Base-by-base conservation (phyloP, 1,140 invertebrate species). In the Steinernema khuongi region DNA sequence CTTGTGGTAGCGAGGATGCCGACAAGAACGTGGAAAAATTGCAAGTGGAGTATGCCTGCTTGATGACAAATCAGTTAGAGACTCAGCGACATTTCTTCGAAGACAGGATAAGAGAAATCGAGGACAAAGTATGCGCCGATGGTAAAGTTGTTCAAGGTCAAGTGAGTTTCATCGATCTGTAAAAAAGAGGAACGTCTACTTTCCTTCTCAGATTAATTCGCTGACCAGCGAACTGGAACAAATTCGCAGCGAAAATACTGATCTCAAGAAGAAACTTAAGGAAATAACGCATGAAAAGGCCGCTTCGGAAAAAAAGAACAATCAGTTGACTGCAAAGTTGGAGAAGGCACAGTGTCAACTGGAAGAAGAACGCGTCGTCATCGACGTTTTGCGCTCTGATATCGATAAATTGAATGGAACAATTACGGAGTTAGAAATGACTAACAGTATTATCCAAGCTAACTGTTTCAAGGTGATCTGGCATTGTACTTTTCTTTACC, bases 21-120 rank as follows among this genome's bases (percentile, higher is more conserved):
- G 92, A 93, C 78, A 94, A 96, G 79, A 97, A 97, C 87, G 88
- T 96, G 22, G 93, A 96, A 86, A 91, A 92, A 0, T 90, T 96
- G 60, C 93, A 95, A 85, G 87, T 97, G 72, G 94, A 88, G 81
- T 98, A 97, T 81, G 96, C 94, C 0, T 96, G 97, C 88, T 88
- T 97, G 67, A 87, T 99, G n/a, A 97, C 94, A 7, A 94, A 92
- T 67, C 96, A 99, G 86, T 88, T 99, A 19, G 95, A 98, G 85
- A 91, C 92, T 18, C 96, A 99, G 85, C 88, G 96, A 14, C 89
- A 90, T 60, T 96, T 93, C 87, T 98, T 94, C 87, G 94, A 97
- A 86, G 92, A 94, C 69, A 90, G 89, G 79, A 88, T 96, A 31
- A 86, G 87, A 67, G 86, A 89, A 80, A 88, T 90, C 70, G 90